A percentile compares a stretch with the other conserved stretches of the same genome.
phyloP scores from a whole-genome alignment of 37 sponge, comb jelly and placozoan species.

The Ianthella basta region DNA sequence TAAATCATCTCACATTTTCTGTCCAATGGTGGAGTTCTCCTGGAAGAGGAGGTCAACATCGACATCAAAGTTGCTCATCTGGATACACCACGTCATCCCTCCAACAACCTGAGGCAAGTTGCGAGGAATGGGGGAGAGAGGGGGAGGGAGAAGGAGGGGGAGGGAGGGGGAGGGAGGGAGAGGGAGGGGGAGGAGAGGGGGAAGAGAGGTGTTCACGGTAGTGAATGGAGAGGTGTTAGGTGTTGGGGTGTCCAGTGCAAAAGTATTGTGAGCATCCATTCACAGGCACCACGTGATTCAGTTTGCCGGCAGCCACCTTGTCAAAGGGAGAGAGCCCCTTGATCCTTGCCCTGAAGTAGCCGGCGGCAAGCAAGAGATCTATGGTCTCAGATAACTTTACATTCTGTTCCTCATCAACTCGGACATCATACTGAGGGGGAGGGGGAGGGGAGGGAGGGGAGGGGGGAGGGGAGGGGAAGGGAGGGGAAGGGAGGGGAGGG shows the following conservation, averaged over 20 bases:
- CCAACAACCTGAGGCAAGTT: constrained; percentile 96
- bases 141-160: not conserved
- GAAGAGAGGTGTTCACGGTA: too few relatives aligned
- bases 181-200: not conserved
- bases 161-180: not conserved
- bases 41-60: constrained; percentile 97
- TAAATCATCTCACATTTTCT: constrained; percentile 84
- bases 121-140: too few relatives aligned
- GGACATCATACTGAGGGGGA: constrained; percentile 70
- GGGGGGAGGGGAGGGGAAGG: too few relatives aligned
- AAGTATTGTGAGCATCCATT: not conserved
- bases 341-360: constrained; percentile 97
- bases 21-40: constrained; percentile 99
- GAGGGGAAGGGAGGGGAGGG: too few relatives aligned
- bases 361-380: constrained; percentile 94
- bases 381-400: constrained; percentile 87
- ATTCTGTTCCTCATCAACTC: constrained; percentile 97
- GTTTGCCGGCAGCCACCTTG: constrained; percentile 62
- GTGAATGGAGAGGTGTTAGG: too few relatives aligned
- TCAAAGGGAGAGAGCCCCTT: constrained; percentile 96
- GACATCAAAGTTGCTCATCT: constrained; percentile 90
- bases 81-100: constrained; percentile 99
- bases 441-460: too few relatives aligned
- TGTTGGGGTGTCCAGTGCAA: too few relatives aligned
- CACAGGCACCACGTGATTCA: not conserved